Conservation (phyloP, 2,797 vertebrate genomes). For the Momotus momota region DNA sequence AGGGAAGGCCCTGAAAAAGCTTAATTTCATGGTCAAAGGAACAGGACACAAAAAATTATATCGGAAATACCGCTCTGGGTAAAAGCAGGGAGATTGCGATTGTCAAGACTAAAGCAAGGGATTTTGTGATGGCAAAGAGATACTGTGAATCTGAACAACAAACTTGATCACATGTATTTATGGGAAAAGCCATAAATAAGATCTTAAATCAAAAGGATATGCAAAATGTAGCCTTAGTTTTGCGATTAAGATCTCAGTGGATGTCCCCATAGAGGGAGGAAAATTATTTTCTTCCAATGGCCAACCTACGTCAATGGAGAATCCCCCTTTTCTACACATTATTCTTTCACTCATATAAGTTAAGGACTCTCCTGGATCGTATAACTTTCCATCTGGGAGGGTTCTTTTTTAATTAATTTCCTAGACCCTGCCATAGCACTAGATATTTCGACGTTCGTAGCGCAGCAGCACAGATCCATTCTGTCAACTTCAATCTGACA, state of each 20-base stretch:
- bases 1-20: neutral
- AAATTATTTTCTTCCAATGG: neutral
- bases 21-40: neutral
- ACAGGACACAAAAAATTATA: neutral
- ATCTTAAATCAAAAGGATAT: neutral
- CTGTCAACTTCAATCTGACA: neutral
- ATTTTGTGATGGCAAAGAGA: neutral
- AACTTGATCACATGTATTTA: neutral
- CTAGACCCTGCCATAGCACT: neutral
- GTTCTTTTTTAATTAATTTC: neutral
- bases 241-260: neutral
- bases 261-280: neutral
- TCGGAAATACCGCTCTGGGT: neutral
- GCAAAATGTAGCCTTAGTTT: neutral
- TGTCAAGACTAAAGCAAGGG: neutral
- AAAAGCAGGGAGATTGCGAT: neutral
- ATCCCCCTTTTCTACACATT: neutral
- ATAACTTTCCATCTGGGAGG: neutral
- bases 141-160: neutral
- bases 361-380: neutral
- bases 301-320: accelerated
- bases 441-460: neutral
- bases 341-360: neutral
- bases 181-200: neutral
- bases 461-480: neutral